These are phyloP conservation scores for Phaetusa simplex DNA, from an alignment of 2,113 vertebrate species.

Conservation along the genomic window DNA sequence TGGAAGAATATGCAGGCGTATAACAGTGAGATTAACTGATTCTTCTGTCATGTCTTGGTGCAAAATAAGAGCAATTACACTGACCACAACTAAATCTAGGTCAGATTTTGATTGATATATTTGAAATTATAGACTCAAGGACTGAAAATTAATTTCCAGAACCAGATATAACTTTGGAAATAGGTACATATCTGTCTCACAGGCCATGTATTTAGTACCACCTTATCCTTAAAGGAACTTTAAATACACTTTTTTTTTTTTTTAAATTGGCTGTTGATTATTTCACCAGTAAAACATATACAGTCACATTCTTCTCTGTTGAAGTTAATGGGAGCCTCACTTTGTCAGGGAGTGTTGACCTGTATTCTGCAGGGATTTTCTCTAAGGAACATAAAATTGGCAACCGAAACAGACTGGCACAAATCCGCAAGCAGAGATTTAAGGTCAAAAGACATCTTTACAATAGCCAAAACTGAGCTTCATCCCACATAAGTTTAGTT, in stretches of 20 bases:
- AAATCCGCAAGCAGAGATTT: neutral
- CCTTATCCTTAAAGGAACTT: neutral
- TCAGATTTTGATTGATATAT: neutral
- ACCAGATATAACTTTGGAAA: neutral
- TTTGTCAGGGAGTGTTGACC: neutral
- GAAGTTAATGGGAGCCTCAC: neutral
- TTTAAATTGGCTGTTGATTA: fast-evolving
- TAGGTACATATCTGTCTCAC: neutral
- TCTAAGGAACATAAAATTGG: neutral
- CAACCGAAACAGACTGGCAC: neutral
- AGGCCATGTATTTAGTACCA: neutral
- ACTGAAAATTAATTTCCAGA: neutral
- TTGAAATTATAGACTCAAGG: neutral
- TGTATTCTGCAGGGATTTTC: neutral
- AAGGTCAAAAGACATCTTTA: neutral
- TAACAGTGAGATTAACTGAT: neutral
- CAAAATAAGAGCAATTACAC: neutral
- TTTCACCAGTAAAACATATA: neutral
- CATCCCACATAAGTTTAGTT: neutral
- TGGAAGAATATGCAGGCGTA: fast-evolving
- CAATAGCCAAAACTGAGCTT: neutral
- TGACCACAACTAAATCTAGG: neutral
- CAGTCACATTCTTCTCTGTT: neutral
- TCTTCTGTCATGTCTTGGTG: neutral
- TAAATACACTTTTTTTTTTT: neutral